phyloP scores from a whole-genome alignment of 2,113 vertebrate genomes.

The Zosterops borbonicus region DNA sequence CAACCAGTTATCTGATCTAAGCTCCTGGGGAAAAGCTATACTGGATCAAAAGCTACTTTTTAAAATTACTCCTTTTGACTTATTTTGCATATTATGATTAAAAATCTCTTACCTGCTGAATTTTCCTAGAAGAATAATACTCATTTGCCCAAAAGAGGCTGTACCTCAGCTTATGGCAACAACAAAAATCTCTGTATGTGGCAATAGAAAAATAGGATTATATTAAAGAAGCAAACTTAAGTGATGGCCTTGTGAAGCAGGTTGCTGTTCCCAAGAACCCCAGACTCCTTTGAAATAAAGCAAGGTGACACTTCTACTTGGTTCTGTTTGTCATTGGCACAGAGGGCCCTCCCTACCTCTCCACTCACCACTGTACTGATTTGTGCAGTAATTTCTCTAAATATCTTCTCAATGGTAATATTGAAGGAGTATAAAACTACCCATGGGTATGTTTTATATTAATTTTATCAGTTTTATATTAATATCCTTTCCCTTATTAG shows the following conservation, averaged over 20 bases:
- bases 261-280: background rate
- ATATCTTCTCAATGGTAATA: background rate
- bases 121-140: conserved; percentile 1
- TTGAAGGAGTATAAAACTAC: background rate
- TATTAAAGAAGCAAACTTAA: background rate
- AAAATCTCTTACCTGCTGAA: background rate
- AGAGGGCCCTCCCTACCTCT: background rate
- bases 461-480: background rate
- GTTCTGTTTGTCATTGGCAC: background rate
- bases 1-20: conserved; percentile 42
- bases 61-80: background rate
- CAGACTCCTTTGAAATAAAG: background rate
- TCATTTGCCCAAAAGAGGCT: background rate
- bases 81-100: conserved; percentile 29
- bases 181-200: background rate
- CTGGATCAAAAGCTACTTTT: conserved; percentile 22
- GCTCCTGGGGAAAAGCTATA: conserved; percentile 9
- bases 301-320: background rate
- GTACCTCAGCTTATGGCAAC: background rate
- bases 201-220: background rate
- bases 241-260: background rate
- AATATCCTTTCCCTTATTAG: background rate
- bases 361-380: background rate
- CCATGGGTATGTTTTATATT: background rate
- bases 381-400: background rate